Conservation (phyloP, 2,113 vertebrate genomes). For the Anhinga anhinga region DNA sequence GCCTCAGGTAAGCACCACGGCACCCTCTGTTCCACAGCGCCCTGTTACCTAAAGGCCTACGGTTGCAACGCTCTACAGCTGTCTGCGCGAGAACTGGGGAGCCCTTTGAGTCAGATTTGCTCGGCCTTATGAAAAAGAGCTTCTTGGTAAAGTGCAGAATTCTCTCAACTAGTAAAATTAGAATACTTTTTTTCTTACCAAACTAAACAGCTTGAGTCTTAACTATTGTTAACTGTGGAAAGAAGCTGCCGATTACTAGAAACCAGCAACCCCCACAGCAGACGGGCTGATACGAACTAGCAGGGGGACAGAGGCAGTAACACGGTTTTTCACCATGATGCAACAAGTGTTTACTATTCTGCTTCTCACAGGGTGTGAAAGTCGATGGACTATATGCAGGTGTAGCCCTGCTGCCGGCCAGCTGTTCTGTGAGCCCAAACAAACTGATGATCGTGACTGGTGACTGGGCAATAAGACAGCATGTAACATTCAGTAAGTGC, state of each 20-base stretch:
- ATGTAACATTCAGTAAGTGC: not conserved
- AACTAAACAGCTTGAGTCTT: not conserved
- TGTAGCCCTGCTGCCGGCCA: not conserved
- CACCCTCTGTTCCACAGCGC: not conserved
- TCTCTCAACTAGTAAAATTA: not conserved
- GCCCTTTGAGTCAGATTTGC: not conserved
- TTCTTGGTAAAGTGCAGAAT: not conserved
- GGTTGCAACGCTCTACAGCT: not conserved
- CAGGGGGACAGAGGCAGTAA: not conserved
- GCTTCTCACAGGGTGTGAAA: not conserved
- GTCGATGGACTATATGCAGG: not conserved
- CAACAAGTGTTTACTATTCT: not conserved
- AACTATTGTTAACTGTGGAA: not conserved
- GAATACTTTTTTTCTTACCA: not conserved
- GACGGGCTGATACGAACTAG: not conserved
- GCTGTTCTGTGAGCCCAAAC: not conserved
- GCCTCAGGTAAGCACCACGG: not conserved
- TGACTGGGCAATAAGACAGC: not conserved
- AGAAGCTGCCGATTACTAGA: not conserved
- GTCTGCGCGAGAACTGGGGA: not conserved
- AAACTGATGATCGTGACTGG: not conserved
- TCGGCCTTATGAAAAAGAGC: not conserved
- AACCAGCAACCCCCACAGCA: not conserved
- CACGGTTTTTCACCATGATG: not conserved
- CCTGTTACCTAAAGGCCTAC: not conserved